Base-by-base conservation (phyloP, 1,140 invertebrate genomes). In the Psilanteris sp. region DNA sequence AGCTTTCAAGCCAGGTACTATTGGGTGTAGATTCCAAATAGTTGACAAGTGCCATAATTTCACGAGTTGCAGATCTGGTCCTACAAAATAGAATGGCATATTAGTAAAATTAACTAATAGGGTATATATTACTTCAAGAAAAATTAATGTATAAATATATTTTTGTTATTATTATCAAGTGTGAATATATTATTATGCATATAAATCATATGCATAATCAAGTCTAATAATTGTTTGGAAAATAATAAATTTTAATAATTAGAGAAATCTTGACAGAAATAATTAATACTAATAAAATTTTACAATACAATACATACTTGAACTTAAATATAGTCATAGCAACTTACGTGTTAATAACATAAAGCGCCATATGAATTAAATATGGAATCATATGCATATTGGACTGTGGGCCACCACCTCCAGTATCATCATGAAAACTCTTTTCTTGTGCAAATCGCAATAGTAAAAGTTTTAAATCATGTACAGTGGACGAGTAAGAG, bases 341-440 rank as follows among this genome's bases (percentile, higher is more conserved):
- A 22, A 92, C 94, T 91, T 85, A 96, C 93, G 95, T 96, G 85
- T 96, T 97, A 55, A 98, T 94, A 34, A 98, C 95, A 87, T 98
- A 99, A 1, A 99, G 92, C 10, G 96, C 94, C 91, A 98, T 97
- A 83, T 98, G 97, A 50, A 97, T 91, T 18, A 98, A 90, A 85
- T 98, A 98, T 11, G 98, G 97, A 48, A 98, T 91, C 73, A 99
- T 92, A 86, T 98, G 96, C 93, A 99, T 95, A 88, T 99, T 99
- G 14, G 96, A 98, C 82, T 99, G 96, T 5, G 96, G 95, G 8
- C 97, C 96, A 68, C 97, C 98, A 67, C 98, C 98, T 7, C 97
- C 97, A 11, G 96, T 97, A 87, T 99, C 97, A 85, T 98, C 96
- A 84, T 97, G 97, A 89, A 99, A 99, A 52, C 95, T 96, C 81